Conservation (phyloP, 2,113 vertebrate species). For the Psophia crepitans region DNA sequence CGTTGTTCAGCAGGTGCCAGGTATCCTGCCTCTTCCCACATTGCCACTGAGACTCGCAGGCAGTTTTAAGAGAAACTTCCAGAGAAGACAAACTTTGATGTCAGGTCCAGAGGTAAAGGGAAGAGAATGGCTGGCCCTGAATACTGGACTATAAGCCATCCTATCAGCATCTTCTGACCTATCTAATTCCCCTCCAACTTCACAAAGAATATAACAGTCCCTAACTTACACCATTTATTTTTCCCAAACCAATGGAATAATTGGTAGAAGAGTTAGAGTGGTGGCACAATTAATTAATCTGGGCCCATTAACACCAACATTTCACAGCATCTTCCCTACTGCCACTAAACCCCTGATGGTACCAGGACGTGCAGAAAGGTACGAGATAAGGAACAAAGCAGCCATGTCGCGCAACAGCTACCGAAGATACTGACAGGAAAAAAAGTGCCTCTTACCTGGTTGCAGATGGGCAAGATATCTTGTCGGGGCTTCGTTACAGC, state of each 20-base stretch:
- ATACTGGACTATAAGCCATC: neutral
- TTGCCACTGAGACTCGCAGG: rapidly evolving
- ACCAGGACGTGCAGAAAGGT: rapidly evolving
- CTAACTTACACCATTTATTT: no score
- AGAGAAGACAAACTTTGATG: neutral
- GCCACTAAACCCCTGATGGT: rapidly evolving
- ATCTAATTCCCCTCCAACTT: neutral
- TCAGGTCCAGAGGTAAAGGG: neutral
- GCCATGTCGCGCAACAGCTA: neutral
- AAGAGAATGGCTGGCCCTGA: neutral
- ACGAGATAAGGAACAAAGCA: neutral
- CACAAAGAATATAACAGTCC: neutral
- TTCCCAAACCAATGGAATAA: neutral
- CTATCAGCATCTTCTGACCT: neutral
- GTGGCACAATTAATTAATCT: rapidly evolving
- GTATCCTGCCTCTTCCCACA: neutral
- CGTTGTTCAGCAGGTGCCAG: neutral
- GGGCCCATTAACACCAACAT: rapidly evolving
- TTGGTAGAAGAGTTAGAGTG: rapidly evolving
- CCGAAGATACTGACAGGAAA: rapidly evolving
- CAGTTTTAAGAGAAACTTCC: neutral
- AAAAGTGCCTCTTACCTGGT: conserved; percentile 14
- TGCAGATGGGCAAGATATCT: neutral
- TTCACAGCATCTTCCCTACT: neutral
- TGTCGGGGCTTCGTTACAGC: rapidly evolving